Evolutionary conservation across 1,140 invertebrate genomes (phyloP), one percentile per base, ranked within the genome.

Genomic region (Trichomalopsis sarcophagae): DNA sequence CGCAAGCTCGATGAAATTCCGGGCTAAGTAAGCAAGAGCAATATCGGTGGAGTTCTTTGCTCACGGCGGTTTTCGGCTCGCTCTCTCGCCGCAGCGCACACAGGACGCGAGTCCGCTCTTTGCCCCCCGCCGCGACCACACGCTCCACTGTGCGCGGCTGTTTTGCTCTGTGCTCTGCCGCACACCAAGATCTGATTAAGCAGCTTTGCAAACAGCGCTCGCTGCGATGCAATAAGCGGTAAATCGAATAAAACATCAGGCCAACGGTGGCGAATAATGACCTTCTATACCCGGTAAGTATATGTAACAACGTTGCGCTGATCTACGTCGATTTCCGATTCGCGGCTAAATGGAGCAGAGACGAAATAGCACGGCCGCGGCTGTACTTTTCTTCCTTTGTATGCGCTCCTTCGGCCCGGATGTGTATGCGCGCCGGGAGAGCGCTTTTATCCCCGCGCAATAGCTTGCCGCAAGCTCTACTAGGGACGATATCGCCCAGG

Each of bases 271-370:
- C n/a, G 21, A 27, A 71, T 13, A 30, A 71, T 69, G 23, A 0
- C 30, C 27, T 33, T 23, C 10, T 33, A 44, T 10, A 9, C 40
- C 40, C n/a, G 23, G 27, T 5, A 36, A 36, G 33, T 13, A n/a
- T 13, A n/a, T 13, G 27, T 71, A 30, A 69, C 17, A 71, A 30
- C 23, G 69, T 30, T 11, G 17, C 3, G 71, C 79, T 71, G 79
- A 62, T 21, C 55, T 21, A n/a, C 55, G 21, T n/a, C 55, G 55
- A 81, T 81, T 81, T 11, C 23, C 79, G 79, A 71, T 71, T 81
- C 36, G 71, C 79, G 79, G 36, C 2, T 69, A 81, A 81, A 81
- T 69, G 62, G 62, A 81, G 79, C 79, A 40, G 30, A 44, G 62
- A 71, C 79, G 66, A 81, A 81, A 81, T 69, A 47, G 23, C 62